Evolutionary conservation across 2,797 vertebrate species (phyloP).

Genomic region (Simalia tracyae): DNA sequence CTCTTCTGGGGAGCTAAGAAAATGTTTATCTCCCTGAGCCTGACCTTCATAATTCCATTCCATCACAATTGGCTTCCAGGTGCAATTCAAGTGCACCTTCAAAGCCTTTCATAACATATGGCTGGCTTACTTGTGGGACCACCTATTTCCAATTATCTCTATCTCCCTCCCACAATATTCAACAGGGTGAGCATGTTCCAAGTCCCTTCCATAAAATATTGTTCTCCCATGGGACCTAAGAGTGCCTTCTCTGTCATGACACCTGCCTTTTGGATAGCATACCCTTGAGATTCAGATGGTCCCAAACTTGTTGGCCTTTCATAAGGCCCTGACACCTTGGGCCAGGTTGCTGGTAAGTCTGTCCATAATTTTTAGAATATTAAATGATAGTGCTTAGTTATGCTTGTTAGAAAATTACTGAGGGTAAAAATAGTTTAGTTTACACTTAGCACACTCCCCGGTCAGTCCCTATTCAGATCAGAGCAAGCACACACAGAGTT

Average conservation of each 20-base stretch:
- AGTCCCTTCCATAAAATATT: background rate
- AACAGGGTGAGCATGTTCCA: background rate
- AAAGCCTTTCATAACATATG: background rate
- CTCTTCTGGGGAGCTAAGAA: no score
- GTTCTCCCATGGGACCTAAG: background rate
- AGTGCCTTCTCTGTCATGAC: background rate
- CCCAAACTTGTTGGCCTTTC: background rate
- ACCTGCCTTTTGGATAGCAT: background rate
- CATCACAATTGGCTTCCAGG: background rate
- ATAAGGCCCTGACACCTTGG: background rate
- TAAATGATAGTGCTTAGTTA: background rate
- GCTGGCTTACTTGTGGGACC: background rate
- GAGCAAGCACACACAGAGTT: background rate
- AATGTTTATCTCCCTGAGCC: no score
- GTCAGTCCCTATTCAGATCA: background rate
- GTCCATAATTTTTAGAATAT: background rate
- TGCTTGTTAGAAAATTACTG: background rate
- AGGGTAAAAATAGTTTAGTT: background rate
- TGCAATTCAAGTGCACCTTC: background rate
- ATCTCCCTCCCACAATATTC: background rate
- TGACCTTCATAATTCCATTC: no score
- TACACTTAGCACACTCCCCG: background rate
- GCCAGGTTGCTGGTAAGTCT: background rate
- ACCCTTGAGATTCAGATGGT: background rate
- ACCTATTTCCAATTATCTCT: background rate